Conservation (phyloP, 2,797 vertebrate genomes). For the Anomalospiza imberbis region DNA sequence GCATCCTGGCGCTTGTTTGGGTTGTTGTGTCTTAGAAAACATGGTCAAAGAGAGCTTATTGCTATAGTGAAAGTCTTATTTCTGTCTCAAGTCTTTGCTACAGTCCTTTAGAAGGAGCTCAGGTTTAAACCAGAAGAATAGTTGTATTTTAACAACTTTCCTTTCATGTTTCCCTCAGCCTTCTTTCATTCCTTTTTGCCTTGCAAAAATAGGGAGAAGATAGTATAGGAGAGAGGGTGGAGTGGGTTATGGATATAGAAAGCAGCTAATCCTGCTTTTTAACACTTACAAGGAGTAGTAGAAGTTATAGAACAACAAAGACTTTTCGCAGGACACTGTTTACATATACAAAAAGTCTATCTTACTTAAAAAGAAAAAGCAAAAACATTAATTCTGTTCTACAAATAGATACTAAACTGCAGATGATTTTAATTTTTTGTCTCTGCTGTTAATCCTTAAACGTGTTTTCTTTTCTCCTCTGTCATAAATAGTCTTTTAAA, state of each 20-base stretch:
- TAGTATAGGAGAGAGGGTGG: background rate
- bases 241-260: background rate
- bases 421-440: background rate
- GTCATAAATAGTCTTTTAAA: background rate
- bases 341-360: background rate
- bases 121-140: background rate
- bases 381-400: background rate
- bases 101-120: background rate
- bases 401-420: background rate
- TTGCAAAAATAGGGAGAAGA: background rate
- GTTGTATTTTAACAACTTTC: background rate
- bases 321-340: background rate
- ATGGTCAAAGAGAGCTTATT: background rate
- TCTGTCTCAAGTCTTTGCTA: background rate
- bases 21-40: background rate
- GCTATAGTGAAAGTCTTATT: background rate
- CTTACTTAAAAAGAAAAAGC: background rate
- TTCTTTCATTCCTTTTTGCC: background rate
- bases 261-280: background rate
- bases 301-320: background rate
- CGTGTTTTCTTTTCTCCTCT: background rate
- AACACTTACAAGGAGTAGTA: background rate
- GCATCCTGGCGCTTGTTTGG: background rate
- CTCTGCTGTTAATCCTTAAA: background rate
- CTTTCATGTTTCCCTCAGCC: background rate